These are phyloP conservation scores for Atta colombica DNA, from an alignment of 1,140 invertebrate genomes.

Conservation along the genomic window DNA sequence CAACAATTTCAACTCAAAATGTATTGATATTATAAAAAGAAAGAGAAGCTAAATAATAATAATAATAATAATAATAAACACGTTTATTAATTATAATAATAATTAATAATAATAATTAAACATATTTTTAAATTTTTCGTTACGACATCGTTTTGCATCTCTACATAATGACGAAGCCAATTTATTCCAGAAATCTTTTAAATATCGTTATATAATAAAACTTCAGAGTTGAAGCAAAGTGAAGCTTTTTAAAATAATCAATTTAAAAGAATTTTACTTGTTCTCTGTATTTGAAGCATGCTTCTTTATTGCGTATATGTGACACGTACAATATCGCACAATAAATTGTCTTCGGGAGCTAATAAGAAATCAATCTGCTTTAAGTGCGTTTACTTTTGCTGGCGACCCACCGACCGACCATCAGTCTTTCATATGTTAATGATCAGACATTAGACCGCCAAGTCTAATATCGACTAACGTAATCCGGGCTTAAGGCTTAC, in stretches of 20 bases:
- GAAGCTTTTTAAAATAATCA: not conserved
- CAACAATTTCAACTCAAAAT: not conserved
- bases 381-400: conserved; percentile 42
- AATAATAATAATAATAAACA: too few species aligned
- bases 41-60: too few species aligned
- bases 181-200: not conserved
- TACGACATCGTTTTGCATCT: not conserved
- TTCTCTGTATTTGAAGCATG: not conserved
- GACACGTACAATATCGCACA: not conserved
- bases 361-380: conserved; percentile 59
- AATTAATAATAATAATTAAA: too few species aligned
- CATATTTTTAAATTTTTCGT: too few species aligned
- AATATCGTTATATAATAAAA: not conserved
- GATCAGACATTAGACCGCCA: conserved; percentile 76
- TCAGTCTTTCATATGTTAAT: conserved; percentile 82
- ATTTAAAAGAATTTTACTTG: not conserved
- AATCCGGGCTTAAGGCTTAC: conserved; percentile 80
- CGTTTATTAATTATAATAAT: too few species aligned
- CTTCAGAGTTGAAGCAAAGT: not conserved
- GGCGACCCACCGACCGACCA: conserved; percentile 28
- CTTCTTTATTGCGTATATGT: not conserved
- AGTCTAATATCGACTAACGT: conserved; percentile 81
- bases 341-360: conserved; percentile 29
- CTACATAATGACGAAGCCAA: too few species aligned
- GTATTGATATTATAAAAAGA: not conserved